Evolutionary conservation across 2,797 vertebrate genomes (phyloP).

Genomic region (Rhinichthys osculus): DNA sequence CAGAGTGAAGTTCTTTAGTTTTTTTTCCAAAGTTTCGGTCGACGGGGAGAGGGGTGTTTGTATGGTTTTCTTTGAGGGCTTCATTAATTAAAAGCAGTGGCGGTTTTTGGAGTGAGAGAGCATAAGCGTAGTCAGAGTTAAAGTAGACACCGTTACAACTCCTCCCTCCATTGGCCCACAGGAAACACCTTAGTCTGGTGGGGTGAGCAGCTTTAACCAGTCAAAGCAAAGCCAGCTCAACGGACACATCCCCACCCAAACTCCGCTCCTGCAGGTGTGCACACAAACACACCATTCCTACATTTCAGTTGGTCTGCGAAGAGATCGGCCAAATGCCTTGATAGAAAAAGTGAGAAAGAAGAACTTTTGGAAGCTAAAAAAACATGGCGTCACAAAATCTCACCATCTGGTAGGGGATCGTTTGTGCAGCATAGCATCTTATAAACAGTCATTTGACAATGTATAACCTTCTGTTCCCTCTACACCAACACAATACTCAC

Average conservation of each 20-base stretch:
- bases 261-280: slow-evolving; percentile 55
- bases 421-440: slow-evolving; percentile 29
- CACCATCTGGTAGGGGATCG: slow-evolving; percentile 17
- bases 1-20: slow-evolving; percentile 13
- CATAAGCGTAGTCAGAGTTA: slow-evolving; percentile 37
- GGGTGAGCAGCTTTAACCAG: slow-evolving; percentile 62
- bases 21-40: not conserved
- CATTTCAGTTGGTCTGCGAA: slow-evolving; percentile 41
- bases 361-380: not conserved
- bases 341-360: not conserved
- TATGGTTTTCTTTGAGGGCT: slow-evolving; percentile 58
- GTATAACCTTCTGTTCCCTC: slow-evolving; percentile 24
- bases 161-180: slow-evolving; percentile 43
- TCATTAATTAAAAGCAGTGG: slow-evolving; percentile 65
- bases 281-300: slow-evolving; percentile 32
- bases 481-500: slow-evolving; percentile 44
- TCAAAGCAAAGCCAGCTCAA: slow-evolving; percentile 51
- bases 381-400: not conserved
- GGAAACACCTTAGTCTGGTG: slow-evolving; percentile 56
- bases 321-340: slow-evolving; percentile 40
- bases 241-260: slow-evolving; percentile 46
- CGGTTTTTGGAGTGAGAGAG: slow-evolving; percentile 39
- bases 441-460: slow-evolving; percentile 50
- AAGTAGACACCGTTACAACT: slow-evolving; percentile 39
- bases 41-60: slow-evolving; percentile 35